A percentile compares a stretch with the other conserved stretches of the same genome.
These are phyloP conservation scores for Chaetophractus vellerosus DNA, from an alignment of 2,797 vertebrate species.

Conservation along the genomic window DNA sequence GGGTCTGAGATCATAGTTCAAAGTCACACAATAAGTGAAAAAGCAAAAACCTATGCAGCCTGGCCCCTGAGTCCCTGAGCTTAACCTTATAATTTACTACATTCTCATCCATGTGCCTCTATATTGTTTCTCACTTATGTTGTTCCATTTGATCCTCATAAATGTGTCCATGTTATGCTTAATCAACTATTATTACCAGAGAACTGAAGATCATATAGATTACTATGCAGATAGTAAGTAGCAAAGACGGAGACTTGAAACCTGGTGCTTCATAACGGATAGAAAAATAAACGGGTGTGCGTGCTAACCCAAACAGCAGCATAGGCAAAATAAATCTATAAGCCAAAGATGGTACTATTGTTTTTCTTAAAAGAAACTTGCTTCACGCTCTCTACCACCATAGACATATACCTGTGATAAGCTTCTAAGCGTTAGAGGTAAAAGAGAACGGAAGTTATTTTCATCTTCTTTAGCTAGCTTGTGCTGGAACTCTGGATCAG, in stretches of 20 bases:
- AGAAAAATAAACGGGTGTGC: background rate
- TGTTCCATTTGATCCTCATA: background rate
- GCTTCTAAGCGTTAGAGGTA: background rate
- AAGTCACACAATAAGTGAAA: background rate
- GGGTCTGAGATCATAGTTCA: background rate
- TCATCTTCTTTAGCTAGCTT: background rate
- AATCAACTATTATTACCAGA: background rate
- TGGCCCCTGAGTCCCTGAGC: fast-evolving
- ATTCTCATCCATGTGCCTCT: background rate
- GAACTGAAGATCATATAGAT: background rate
- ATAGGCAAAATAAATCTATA: background rate
- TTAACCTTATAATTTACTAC: background rate
- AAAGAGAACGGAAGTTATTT: background rate
- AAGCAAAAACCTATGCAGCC: background rate
- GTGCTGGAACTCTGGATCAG: background rate
- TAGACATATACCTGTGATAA: background rate
- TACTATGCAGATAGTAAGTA: background rate
- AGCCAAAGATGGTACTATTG: background rate
- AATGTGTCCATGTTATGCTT: background rate
- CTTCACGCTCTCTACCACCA: fast-evolving
- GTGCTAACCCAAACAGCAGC: background rate
- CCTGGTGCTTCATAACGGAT: background rate
- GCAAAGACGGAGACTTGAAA: background rate
- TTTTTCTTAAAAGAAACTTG: background rate
- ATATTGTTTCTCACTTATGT: background rate